Base-by-base conservation (phyloP, 2,888 invertebrate genomes). In the Liposcelis brunnea region DNA sequence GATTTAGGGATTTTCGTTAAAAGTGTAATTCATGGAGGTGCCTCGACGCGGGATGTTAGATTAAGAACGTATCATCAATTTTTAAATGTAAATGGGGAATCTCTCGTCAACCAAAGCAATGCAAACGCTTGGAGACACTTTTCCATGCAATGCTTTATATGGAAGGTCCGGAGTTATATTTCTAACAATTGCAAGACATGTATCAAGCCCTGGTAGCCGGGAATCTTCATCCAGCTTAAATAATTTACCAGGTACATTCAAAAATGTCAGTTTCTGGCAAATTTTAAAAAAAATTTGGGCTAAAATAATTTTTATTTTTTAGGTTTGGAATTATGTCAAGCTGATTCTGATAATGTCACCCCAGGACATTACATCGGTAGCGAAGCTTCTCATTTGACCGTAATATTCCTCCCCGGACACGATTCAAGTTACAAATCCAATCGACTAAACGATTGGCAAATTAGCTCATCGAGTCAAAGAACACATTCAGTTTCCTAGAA, bases 1-100 rank as follows among this genome's bases (percentile, higher is more conserved):
- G 95, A 95, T 63, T 66, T 93, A 53, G 97, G 97, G 33, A 95
- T 97, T 55, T 97, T 95, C 64, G 87, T 97, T 54, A 97, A 97
- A 65, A 87, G 84, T 52, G 91, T 95, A 21, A 74, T 97, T 50
- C 77, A 89, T 56, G 97, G 97, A 1, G 97, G 97, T 7, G 97
- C 97, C 1, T 97, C 97, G 1, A 86, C 86, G 0, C 53, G 57
- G 44, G 59, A 59, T 50, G 72, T 74, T 2, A 62, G 80, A 48
- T 68, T 98, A 49, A 75, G 80, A 53, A 86, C 87, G 50, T 93
- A 97, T 63, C 98, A 98, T 65, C 95, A 97, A 63, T 69, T 98
- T 47, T 66, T 97, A 46, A 89, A 81, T 57, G 83, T 98, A 12
- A 97, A 98, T 61, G 87, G 87, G 7, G 80, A 87, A 31, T 81